These are phyloP conservation scores for Cantharis nigra DNA, from an alignment of 2,888 invertebrate species.

Conservation along the genomic window DNA sequence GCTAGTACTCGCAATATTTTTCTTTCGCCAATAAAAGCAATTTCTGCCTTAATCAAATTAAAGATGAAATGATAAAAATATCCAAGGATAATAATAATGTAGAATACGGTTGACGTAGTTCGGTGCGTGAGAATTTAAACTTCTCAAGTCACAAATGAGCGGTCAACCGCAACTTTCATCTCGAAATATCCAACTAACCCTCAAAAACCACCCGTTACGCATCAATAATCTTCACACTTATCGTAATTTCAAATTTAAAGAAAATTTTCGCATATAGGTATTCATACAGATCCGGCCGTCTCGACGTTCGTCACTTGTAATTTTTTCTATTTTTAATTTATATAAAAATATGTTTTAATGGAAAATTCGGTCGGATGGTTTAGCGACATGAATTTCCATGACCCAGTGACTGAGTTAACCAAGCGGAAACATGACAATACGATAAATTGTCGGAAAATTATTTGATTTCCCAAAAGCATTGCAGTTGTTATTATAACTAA, in stretches of 20 bases:
- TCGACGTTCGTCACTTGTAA: no score
- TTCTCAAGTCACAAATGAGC: slow-evolving; percentile 28
- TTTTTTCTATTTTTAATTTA: no score
- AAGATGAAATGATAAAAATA: neutral
- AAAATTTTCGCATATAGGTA: neutral
- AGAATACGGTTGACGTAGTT: slow-evolving; percentile 13
- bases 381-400: neutral
- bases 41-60: neutral
- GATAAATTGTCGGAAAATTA: neutral
- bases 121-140: slow-evolving; percentile 25
- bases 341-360: neutral
- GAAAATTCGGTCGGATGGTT: neutral
- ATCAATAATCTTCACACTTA: neutral
- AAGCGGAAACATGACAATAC: neutral
- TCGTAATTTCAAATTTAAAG: neutral
- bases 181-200: slow-evolving; percentile 17
- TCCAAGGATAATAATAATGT: neutral
- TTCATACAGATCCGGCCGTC: no score
- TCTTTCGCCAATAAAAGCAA: neutral
- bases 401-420: neutral
- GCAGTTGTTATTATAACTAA: neutral
- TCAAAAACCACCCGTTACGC: neutral
- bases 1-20: neutral
- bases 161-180: slow-evolving; percentile 26
- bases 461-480: neutral